A percentile compares a stretch with the other conserved stretches of the same genome.
These are phyloP conservation scores for Misgurnus anguillicaudatus DNA, from an alignment of 2,113 vertebrate genomes.

Conservation along the genomic window DNA sequence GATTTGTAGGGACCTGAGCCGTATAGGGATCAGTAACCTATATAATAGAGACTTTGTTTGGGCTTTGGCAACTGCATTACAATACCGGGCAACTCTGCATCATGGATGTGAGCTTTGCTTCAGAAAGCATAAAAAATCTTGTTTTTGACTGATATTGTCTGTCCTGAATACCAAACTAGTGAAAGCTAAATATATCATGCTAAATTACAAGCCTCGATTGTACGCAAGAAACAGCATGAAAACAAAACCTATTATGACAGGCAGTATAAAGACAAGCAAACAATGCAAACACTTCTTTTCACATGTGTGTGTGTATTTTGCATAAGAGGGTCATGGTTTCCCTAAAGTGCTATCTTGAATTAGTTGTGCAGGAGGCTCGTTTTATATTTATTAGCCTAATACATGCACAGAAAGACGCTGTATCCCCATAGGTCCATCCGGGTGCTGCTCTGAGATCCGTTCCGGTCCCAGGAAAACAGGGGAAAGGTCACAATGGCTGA, in stretches of 20 bases:
- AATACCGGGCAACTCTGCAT: neutral
- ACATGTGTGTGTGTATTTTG: neutral
- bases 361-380: conserved; percentile 2
- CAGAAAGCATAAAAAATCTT: neutral
- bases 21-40: neutral
- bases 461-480: conserved; percentile 61
- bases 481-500: conserved; percentile 66
- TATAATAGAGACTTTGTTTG: neutral
- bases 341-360: conserved; percentile 5
- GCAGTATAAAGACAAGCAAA: conserved; percentile 13
- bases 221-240: neutral
- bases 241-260: neutral
- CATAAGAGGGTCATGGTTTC: conserved; percentile 19
- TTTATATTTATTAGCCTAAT: conserved; percentile 34
- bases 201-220: neutral
- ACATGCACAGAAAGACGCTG: conserved; percentile 45
- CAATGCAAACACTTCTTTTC: neutral
- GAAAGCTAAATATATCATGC: neutral
- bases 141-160: neutral
- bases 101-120: neutral
- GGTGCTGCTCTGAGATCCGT: conserved; percentile 61
- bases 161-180: neutral
- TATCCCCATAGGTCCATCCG: conserved; percentile 50
- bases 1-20: neutral
- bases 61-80: neutral